Conservation (phyloP, 2,797 vertebrate species). For the Leptodactylus fallax region DNA sequence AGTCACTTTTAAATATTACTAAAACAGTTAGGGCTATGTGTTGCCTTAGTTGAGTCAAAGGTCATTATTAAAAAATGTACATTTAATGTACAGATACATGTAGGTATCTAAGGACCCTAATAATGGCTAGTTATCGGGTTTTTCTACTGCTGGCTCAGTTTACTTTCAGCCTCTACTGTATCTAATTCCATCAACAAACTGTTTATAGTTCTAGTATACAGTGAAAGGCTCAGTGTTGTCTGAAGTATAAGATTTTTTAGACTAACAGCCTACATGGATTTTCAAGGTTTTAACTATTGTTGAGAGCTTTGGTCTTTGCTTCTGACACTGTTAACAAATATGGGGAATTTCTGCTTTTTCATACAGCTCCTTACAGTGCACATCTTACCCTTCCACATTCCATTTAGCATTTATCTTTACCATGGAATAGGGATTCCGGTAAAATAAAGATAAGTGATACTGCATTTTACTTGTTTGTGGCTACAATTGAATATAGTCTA, state of each 20-base stretch:
- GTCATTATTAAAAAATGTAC: not conserved
- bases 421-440: no score
- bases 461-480: no score
- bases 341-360: not conserved
- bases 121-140: not conserved
- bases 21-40: slow-evolving; percentile 14
- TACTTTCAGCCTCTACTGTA: not conserved
- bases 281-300: not conserved
- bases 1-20: slow-evolving; percentile 3
- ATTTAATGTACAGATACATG: not conserved
- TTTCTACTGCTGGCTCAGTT: not conserved
- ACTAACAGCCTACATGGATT: not conserved
- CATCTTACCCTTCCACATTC: not conserved
- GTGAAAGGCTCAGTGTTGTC: not conserved
- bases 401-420: no score
- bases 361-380: not conserved
- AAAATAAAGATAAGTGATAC: not conserved
- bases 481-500: not conserved
- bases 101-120: not conserved
- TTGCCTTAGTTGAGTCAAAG: slow-evolving; percentile 23
- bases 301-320: not conserved
- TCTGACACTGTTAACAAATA: not conserved
- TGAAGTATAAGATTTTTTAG: not conserved
- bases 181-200: not conserved
- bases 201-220: not conserved